Percentiles rank a stretch among this genome's conserved stretches.
These are phyloP conservation scores for Phasianus colchicus DNA, from an alignment of 2,113 vertebrate genomes.

Conservation along the genomic window DNA sequence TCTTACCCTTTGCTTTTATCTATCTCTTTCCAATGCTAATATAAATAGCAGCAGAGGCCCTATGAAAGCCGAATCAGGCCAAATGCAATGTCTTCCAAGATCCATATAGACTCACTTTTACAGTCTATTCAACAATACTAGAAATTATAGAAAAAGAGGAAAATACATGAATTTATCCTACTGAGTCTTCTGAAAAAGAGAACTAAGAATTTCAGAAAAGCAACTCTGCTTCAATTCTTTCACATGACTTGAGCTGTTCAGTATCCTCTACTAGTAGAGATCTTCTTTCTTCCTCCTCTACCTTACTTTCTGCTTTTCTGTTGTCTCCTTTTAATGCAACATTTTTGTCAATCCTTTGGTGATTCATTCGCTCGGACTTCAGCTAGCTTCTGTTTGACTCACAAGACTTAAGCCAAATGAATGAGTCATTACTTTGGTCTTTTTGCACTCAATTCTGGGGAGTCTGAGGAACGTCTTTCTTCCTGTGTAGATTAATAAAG, in stretches of 20 bases:
- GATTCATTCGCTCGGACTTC: neutral
- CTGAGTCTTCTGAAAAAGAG: neutral
- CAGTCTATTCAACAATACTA: neutral
- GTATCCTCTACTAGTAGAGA: neutral
- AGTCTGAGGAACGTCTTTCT: neutral
- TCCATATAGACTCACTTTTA: neutral
- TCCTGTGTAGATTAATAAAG: neutral
- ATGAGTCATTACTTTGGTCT: neutral
- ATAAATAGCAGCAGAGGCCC: neutral
- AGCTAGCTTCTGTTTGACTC: neutral
- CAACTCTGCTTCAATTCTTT: neutral
- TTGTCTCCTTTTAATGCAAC: neutral
- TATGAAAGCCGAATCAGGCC: neutral
- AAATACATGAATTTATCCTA: neutral
- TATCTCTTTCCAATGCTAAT: neutral
- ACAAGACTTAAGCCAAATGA: neutral
- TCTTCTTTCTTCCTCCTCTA: neutral
- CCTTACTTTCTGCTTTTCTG: neutral
- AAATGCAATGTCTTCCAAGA: neutral
- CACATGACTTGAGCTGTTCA: neutral
- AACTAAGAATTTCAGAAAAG: neutral
- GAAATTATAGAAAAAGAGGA: neutral
- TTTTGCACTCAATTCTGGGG: neutral
- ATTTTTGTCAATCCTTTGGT: neutral
- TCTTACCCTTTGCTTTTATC: neutral